Percentiles rank a stretch among this genome's conserved stretches.
Evolutionary conservation across 2,797 vertebrate genomes (phyloP).

Genomic region (Lepilemur ruficaudatus): DNA sequence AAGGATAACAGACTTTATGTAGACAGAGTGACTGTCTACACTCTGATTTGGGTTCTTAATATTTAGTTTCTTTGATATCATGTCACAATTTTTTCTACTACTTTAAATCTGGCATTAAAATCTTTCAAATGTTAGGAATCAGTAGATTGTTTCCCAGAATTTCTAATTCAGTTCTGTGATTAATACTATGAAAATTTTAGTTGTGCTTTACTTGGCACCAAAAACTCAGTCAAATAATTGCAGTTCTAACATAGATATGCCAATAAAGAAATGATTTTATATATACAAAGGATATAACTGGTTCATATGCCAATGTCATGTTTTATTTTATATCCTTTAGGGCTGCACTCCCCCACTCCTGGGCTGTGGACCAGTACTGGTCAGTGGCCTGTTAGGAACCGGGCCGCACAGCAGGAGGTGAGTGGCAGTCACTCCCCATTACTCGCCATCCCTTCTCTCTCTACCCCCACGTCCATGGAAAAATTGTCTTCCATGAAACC

Average conservation of each 20-base stretch:
- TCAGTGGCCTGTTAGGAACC: too few species aligned
- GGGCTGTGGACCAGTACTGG: too few species aligned
- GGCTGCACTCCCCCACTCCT: too few species aligned
- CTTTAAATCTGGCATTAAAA: not conserved
- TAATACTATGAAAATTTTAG: not conserved
- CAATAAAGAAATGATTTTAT: not conserved
- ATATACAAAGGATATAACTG: not conserved
- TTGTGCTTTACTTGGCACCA: not conserved
- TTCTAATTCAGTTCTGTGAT: not conserved
- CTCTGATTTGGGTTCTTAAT: not conserved
- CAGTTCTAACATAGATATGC: not conserved
- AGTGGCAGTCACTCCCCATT: too few species aligned
- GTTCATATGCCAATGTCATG: not conserved
- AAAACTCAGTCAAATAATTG: not conserved
- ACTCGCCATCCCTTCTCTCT: too few species aligned
- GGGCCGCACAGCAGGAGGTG: too few species aligned
- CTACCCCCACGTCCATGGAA: too few species aligned
- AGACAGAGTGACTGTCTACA: not conserved
- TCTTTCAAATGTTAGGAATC: not conserved
- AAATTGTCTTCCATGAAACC: too few species aligned
- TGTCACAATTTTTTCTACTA: not conserved
- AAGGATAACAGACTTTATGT: not conserved
- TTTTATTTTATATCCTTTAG: not conserved
- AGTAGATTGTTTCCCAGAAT: not conserved
- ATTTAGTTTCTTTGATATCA: not conserved